Evolutionary conservation across 2,888 invertebrate genomes (phyloP).

Genomic region (Chrysina gloriosa): DNA sequence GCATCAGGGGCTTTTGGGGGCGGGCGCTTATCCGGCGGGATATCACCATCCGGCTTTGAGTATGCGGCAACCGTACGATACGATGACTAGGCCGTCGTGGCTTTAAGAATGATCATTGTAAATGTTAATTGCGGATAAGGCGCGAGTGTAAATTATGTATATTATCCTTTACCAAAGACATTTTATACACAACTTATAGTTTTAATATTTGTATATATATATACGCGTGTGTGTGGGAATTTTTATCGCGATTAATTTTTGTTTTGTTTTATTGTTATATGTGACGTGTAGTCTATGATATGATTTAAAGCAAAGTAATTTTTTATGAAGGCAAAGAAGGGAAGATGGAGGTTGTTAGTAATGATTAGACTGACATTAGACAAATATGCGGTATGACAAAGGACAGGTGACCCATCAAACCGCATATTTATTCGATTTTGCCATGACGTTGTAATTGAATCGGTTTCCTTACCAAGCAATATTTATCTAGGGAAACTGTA

Average conservation of each 20-base stretch:
- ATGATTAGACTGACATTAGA: no score
- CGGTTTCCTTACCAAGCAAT: no score
- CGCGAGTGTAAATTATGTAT: constrained; percentile 41
- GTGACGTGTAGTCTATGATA: not conserved
- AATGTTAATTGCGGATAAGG: constrained; percentile 5
- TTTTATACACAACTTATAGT: constrained; percentile 40
- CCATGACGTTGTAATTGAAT: no score
- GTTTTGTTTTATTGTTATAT: not conserved
- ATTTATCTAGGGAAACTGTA: no score
- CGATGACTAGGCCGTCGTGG: constrained; percentile 77
- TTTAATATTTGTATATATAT: constrained; percentile 46
- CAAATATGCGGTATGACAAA: no score
- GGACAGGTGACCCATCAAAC: no score
- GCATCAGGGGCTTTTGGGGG: constrained; percentile 65
- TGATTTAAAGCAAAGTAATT: constrained; percentile 3
- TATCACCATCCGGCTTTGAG: constrained; percentile 73
- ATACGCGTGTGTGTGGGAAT: constrained; percentile 33
- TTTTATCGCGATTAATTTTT: constrained; percentile 1
- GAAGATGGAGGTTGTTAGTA: no score
- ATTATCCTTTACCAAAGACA: constrained; percentile 58
- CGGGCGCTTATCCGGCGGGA: constrained; percentile 70
- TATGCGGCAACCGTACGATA: constrained; percentile 79
- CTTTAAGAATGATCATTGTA: constrained; percentile 64
- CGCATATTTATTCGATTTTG: no score
- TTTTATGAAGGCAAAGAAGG: no score